Conservation (phyloP, 2,113 vertebrate genomes). For the Anguilla rostrata region DNA sequence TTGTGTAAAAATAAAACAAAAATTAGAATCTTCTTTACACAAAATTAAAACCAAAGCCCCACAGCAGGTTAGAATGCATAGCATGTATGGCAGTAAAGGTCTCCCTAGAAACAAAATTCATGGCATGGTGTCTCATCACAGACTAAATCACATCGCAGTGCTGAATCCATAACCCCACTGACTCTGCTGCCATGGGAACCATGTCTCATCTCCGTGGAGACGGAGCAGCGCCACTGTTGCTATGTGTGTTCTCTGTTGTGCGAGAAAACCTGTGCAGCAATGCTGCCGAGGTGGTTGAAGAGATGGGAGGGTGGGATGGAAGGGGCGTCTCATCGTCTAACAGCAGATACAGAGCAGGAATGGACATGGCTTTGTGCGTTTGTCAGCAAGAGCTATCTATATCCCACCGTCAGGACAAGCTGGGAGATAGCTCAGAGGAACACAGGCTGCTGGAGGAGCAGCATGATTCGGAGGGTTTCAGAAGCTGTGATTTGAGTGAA, state of each 20-base stretch:
- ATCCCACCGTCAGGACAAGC: neutral
- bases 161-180: neutral
- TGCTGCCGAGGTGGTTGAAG: neutral
- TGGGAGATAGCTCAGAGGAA: neutral
- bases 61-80: neutral
- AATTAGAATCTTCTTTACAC: too few species aligned
- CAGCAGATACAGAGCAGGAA: neutral
- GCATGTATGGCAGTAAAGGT: neutral
- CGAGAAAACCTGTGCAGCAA: neutral
- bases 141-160: neutral
- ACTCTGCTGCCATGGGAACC: neutral
- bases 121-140: neutral
- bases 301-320: neutral
- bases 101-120: neutral
- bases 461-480: constrained; percentile 15
- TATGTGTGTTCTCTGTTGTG: neutral
- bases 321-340: neutral
- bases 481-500: neutral
- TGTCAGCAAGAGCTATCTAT: constrained; percentile 6
- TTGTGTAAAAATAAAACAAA: too few species aligned
- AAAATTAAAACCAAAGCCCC: neutral
- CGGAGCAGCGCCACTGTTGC: neutral
- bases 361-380: constrained; percentile 11
- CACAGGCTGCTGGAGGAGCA: neutral
- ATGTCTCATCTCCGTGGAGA: neutral